Conservation (phyloP, 92 coral and sea anemone genomes). For the Porites lobata region DNA sequence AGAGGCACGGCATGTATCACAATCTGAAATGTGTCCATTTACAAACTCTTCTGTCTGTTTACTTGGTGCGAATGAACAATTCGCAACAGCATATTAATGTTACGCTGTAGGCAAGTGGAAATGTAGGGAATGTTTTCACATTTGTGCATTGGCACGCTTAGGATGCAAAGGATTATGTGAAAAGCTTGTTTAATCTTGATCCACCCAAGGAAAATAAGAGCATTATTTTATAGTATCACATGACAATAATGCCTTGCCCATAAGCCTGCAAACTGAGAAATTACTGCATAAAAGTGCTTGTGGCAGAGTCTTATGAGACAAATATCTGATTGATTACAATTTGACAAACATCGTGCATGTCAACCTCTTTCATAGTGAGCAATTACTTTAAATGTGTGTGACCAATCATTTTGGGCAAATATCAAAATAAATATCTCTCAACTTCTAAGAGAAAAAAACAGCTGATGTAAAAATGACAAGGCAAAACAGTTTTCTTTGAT, state of each 20-base stretch:
- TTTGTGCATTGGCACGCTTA: slow-evolving; percentile 22
- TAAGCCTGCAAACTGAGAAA: background rate
- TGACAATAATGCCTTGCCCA: background rate
- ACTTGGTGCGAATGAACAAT: background rate
- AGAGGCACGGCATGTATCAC: background rate
- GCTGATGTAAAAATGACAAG: background rate
- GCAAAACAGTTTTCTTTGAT: slow-evolving; percentile 9
- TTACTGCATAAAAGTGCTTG: background rate
- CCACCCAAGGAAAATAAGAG: slow-evolving; percentile 16
- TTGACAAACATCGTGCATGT: background rate
- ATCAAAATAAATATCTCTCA: background rate
- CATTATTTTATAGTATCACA: background rate
- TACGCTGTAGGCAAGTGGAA: background rate
- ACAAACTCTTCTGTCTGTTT: too few species aligned
- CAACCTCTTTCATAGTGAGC: background rate
- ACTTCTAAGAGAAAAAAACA: background rate
- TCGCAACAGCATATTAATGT: background rate
- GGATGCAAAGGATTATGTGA: slow-evolving; percentile 16
- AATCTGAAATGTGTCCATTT: background rate
- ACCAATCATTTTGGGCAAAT: slow-evolving; percentile 17
- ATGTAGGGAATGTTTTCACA: background rate
- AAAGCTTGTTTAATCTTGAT: slow-evolving; percentile 28
- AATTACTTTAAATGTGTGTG: background rate
- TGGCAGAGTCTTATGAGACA: background rate
- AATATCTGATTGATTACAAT: background rate